Percentiles rank a stretch among this genome's conserved stretches.
Conservation (phyloP, 2,113 vertebrate species). For the Sisor rabdophorus region DNA sequence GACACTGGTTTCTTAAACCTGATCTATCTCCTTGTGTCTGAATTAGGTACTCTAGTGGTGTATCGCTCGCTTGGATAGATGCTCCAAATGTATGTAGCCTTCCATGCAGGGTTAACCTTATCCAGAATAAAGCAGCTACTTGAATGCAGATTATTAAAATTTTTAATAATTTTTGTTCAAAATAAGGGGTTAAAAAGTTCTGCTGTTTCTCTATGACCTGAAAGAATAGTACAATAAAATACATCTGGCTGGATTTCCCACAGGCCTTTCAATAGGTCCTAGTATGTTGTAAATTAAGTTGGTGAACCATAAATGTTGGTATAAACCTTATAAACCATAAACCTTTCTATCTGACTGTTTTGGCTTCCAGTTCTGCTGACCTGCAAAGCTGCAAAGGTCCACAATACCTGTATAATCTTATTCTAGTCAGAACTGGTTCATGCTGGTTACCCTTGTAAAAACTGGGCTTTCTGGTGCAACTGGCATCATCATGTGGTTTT, state of each 20-base stretch:
- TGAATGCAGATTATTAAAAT: no score
- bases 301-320: not conserved
- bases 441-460: not conserved
- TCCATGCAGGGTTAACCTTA: not conserved
- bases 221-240: not conserved
- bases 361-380: constrained; percentile 7
- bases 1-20: not conserved
- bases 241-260: not conserved
- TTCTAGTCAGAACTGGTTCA: not conserved
- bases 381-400: not conserved
- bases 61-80: not conserved
- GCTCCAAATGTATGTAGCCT: not conserved
- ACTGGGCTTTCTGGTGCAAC: not conserved
- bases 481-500: not conserved
- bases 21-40: not conserved
- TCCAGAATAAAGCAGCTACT: not conserved
- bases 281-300: not conserved
- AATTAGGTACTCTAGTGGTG: not conserved
- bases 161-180: no score
- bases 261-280: not conserved
- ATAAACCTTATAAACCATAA: no score
- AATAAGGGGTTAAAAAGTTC: no score
- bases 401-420: not conserved
- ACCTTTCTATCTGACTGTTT: not conserved
- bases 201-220: not conserved